These are phyloP conservation scores for Pitta sordida DNA, from an alignment of 2,113 vertebrate genomes.

Conservation along the genomic window DNA sequence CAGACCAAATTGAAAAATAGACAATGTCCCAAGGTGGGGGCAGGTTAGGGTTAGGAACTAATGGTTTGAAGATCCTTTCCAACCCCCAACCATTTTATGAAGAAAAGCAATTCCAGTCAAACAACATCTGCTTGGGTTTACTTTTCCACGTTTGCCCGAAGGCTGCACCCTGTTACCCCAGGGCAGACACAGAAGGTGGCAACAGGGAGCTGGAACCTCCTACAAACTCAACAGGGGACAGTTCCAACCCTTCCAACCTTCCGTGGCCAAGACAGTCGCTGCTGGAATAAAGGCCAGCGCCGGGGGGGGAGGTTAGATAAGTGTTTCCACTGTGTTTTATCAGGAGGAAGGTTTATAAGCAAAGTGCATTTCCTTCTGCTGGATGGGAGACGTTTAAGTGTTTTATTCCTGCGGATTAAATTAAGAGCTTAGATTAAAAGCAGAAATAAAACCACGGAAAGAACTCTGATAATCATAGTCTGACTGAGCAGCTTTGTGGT, in stretches of 20 bases:
- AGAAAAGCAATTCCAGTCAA: neutral
- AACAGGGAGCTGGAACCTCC: neutral
- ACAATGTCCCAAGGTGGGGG: neutral
- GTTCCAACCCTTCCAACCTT: neutral
- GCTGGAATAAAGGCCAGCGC: rapidly evolving
- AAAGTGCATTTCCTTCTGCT: neutral
- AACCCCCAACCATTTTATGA: neutral
- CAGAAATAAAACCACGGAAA: neutral
- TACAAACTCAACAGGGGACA: neutral
- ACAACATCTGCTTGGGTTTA: neutral
- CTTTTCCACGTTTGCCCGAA: neutral
- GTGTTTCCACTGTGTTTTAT: neutral
- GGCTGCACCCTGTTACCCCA: too few species aligned
- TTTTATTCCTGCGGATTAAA: neutral
- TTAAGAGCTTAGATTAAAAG: neutral
- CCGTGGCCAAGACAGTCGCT: neutral
- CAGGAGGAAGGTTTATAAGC: neutral
- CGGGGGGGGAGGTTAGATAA: neutral
- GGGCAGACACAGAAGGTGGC: neutral
- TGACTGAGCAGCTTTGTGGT: neutral
- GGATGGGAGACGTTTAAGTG: neutral
- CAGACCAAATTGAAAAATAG: neutral
- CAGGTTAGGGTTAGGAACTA: neutral
- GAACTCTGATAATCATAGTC: neutral
- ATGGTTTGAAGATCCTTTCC: neutral